Conservation (phyloP, 2,888 invertebrate genomes). For the Spodoptera exigua region DNA sequence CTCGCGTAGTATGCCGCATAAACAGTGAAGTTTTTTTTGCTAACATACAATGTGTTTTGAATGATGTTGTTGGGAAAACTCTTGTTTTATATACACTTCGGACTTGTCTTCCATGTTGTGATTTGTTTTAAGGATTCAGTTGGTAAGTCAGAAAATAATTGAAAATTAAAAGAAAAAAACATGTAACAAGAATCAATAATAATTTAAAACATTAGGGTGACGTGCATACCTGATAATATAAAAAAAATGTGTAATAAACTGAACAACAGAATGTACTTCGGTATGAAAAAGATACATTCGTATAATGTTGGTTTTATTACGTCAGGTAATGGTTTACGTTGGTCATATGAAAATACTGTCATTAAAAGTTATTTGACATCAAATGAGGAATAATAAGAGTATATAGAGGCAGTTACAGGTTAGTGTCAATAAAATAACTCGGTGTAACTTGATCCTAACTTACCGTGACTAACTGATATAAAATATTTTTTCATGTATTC, state of each 20-base stretch:
- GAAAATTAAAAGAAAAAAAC: background rate
- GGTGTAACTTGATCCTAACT: slow-evolving; percentile 27
- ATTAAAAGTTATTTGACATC: slow-evolving; percentile 35
- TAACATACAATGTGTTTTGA: slow-evolving; percentile 82
- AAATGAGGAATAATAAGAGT: slow-evolving; percentile 20
- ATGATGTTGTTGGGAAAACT: slow-evolving; percentile 87
- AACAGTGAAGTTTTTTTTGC: slow-evolving; percentile 71
- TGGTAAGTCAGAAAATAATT: slow-evolving; percentile 72
- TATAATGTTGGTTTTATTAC: slow-evolving; percentile 34
- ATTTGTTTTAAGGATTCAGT: slow-evolving; percentile 87
- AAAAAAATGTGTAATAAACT: slow-evolving; percentile 17
- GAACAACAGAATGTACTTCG: slow-evolving; percentile 27
- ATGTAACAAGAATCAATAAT: background rate
- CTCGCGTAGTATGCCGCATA: slow-evolving; percentile 69
- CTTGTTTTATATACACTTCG: slow-evolving; percentile 86
- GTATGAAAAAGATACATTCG: slow-evolving; percentile 29
- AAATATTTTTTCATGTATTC: slow-evolving; percentile 34
- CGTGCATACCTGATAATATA: slow-evolving; percentile 5
- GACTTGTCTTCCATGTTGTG: slow-evolving; percentile 88
- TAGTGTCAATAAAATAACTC: slow-evolving; percentile 42
- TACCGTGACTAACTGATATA: slow-evolving; percentile 56
- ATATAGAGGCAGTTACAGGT: slow-evolving; percentile 9
- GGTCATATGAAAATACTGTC: slow-evolving; percentile 40
- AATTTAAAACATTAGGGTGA: background rate
- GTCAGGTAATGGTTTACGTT: slow-evolving; percentile 10